Conservation (phyloP, 1,140 invertebrate species). For the Platorchestia sp. region DNA sequence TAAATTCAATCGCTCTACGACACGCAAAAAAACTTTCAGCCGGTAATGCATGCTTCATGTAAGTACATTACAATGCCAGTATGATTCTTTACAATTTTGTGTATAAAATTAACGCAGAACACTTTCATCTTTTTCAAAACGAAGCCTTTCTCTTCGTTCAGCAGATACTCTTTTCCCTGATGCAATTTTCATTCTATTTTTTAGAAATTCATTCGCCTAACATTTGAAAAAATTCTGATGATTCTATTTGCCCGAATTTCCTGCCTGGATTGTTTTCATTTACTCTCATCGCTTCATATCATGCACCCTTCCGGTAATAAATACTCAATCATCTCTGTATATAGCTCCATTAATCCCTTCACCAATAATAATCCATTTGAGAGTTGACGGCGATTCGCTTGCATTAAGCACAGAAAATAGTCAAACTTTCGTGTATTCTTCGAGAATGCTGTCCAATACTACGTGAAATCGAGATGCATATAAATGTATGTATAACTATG, state of each 20-base stretch:
- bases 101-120: too few species aligned
- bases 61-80: not conserved
- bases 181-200: not conserved
- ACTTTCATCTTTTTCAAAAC: not conserved
- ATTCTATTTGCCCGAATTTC: not conserved
- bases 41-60: not conserved
- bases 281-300: not conserved
- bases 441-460: not conserved
- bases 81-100: not conserved
- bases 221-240: not conserved
- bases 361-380: not conserved
- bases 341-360: not conserved
- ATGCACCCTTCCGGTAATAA: not conserved
- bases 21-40: not conserved
- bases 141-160: not conserved
- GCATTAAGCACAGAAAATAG: not conserved
- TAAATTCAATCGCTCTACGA: not conserved
- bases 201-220: not conserved
- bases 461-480: not conserved
- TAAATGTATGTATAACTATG: not conserved
- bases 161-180: not conserved
- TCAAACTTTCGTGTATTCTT: not conserved
- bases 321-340: not conserved
- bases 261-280: not conserved
- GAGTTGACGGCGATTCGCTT: not conserved